Conservation (phyloP, 2,888 invertebrate species). For the Sabellastarte sp. region DNA sequence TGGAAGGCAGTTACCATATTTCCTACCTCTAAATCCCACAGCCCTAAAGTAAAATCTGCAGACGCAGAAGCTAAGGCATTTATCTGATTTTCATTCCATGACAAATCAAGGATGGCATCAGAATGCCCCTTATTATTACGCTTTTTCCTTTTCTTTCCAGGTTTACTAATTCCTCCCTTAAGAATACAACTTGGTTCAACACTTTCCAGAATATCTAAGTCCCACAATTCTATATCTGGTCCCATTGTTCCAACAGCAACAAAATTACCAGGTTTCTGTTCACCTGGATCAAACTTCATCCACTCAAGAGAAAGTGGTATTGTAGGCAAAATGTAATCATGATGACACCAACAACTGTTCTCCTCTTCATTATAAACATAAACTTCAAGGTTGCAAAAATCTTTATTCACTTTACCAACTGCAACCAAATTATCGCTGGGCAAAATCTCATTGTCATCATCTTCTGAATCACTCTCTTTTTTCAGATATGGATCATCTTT, state of each 20-base stretch:
- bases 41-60: slow-evolving; percentile 79
- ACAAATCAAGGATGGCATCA: slow-evolving; percentile 85
- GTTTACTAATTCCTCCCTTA: slow-evolving; percentile 68
- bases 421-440: slow-evolving; percentile 84
- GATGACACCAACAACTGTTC: slow-evolving; percentile 88
- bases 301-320: slow-evolving; percentile 91
- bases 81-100: slow-evolving; percentile 76
- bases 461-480: slow-evolving; percentile 53
- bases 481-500: slow-evolving; percentile 61
- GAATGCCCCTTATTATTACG: slow-evolving; percentile 69
- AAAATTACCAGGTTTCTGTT: slow-evolving; percentile 71
- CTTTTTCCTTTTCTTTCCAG: slow-evolving; percentile 65
- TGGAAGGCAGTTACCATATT: slow-evolving; percentile 73
- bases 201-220: slow-evolving; percentile 88
- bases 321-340: slow-evolving; percentile 84
- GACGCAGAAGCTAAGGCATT: slow-evolving; percentile 91
- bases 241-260: slow-evolving; percentile 92
- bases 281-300: slow-evolving; percentile 82
- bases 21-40: slow-evolving; percentile 90
- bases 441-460: slow-evolving; percentile 85
- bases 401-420: slow-evolving; percentile 82
- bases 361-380: slow-evolving; percentile 89
- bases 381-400: slow-evolving; percentile 83
- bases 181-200: slow-evolving; percentile 84
- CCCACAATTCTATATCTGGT: slow-evolving; percentile 93